Conservation (phyloP, 2,797 vertebrate genomes). For the Fundulus diaphanus region DNA sequence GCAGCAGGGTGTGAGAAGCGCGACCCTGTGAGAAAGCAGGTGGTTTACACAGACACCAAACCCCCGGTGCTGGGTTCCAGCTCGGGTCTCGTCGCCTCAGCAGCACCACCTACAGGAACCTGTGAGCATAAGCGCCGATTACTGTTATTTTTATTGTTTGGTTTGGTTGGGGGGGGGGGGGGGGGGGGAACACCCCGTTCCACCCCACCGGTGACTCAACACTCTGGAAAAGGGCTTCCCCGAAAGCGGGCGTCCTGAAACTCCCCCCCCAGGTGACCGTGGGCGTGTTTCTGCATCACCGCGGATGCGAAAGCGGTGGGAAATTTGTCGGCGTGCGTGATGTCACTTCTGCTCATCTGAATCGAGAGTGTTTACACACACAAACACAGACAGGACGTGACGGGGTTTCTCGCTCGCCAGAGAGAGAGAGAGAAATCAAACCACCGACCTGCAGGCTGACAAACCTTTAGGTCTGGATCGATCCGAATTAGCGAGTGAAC, state of each 20-base stretch:
- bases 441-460: constrained; percentile 10
- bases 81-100: constrained; percentile 42
- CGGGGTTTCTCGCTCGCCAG: constrained; percentile 32
- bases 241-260: constrained; percentile 27
- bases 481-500: neutral
- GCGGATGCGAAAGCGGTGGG: constrained; percentile 39
- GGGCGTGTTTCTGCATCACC: constrained; percentile 35
- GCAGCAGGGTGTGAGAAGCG: constrained; percentile 47
- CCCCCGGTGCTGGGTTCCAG: constrained; percentile 32
- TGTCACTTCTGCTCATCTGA: constrained; percentile 35
- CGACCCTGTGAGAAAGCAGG: constrained; percentile 46
- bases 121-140: neutral
- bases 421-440: constrained; percentile 1
- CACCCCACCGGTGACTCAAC: constrained; percentile 49
- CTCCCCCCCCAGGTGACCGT: constrained; percentile 64
- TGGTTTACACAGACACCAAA: constrained; percentile 16
- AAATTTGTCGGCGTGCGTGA: constrained; percentile 56
- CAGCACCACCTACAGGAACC: constrained; percentile 10
- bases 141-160: neutral
- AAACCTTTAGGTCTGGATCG: constrained; percentile 7
- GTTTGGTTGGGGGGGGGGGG: no score
- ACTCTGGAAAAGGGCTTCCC: constrained; percentile 56
- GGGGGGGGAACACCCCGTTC: constrained; percentile 44
- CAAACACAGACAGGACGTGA: constrained; percentile 55
- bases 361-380: constrained; percentile 16